These are phyloP conservation scores for Coendou prehensilis DNA, from an alignment of 2,797 vertebrate genomes.

Conservation along the genomic window DNA sequence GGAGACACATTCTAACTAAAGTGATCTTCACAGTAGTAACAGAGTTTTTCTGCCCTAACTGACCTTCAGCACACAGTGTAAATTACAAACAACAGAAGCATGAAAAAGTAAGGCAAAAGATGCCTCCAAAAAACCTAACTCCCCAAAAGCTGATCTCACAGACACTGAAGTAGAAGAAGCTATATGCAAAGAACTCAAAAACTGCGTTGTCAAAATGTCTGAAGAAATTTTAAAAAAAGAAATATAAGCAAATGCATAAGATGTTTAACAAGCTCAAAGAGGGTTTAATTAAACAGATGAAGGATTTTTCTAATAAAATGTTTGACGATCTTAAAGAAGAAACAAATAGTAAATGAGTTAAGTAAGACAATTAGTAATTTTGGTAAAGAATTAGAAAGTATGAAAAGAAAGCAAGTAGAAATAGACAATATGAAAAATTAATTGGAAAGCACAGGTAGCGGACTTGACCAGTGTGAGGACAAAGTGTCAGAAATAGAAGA, in stretches of 20 bases:
- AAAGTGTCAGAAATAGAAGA: not conserved
- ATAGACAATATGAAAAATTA: not conserved
- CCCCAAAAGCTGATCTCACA: not conserved
- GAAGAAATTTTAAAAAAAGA: not conserved
- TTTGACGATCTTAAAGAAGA: not conserved
- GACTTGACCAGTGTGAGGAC: not conserved
- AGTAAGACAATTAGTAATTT: not conserved
- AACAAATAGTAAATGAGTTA: not conserved
- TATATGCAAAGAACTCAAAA: not conserved
- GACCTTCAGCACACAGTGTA: not conserved
- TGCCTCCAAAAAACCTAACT: not conserved
- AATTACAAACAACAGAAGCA: not conserved
- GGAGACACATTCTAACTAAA: not conserved
- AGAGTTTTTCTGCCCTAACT: not conserved
- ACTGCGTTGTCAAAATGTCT: not conserved
- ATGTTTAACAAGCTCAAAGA: not conserved
- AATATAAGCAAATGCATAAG: not conserved
- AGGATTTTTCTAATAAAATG: not conserved
- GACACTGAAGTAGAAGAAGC: not conserved
- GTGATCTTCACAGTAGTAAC: not conserved
- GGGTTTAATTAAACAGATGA: not conserved
- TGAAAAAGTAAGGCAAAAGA: not conserved
- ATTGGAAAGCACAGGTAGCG: not conserved
- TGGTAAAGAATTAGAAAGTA: not conserved
- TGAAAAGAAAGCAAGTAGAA: not conserved